Conservation (phyloP, 2,888 invertebrate species). For the Rhorus exstirpatorius region DNA sequence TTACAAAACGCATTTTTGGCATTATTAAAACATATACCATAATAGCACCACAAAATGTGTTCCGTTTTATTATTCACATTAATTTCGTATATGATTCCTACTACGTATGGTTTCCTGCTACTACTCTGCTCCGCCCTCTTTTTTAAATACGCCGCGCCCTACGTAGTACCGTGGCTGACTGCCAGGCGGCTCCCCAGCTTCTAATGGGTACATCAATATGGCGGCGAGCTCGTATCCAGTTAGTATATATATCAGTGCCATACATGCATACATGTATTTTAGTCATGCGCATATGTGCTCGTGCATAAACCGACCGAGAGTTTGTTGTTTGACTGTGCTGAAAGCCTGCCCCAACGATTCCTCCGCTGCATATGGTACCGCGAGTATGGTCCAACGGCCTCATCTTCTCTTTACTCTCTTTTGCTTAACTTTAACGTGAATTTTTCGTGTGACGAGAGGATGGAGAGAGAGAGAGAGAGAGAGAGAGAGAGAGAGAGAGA, state of each 20-base stretch:
- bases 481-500: not conserved
- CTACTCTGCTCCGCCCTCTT: too few relatives aligned
- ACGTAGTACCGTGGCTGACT: too few relatives aligned
- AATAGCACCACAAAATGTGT: too few relatives aligned
- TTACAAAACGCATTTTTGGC: too few relatives aligned
- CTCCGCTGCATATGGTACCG: slow-evolving; percentile 25
- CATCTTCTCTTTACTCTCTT: not conserved
- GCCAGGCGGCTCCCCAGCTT: too few relatives aligned
- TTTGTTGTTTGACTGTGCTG: slow-evolving; percentile 48
- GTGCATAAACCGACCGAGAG: slow-evolving; percentile 41
- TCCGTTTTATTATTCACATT: too few relatives aligned
- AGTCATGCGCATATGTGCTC: slow-evolving; percentile 20
- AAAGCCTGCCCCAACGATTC: slow-evolving; percentile 36
- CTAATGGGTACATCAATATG: too few relatives aligned
- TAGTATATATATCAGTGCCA: slow-evolving; percentile 1
- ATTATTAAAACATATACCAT: too few relatives aligned
- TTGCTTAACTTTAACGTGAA: slow-evolving; percentile 4
- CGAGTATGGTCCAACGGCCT: slow-evolving; percentile 22
- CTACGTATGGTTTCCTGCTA: too few relatives aligned
- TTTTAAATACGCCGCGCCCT: too few relatives aligned
- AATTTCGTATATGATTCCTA: too few relatives aligned
- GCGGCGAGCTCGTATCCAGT: too few relatives aligned
- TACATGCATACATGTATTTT: slow-evolving; percentile 36
- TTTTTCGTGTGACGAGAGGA: slow-evolving; percentile 4
- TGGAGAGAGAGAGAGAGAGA: not conserved